Evolutionary conservation across 2,113 vertebrate species (phyloP).

Genomic region (Dasypus novemcinctus): DNA sequence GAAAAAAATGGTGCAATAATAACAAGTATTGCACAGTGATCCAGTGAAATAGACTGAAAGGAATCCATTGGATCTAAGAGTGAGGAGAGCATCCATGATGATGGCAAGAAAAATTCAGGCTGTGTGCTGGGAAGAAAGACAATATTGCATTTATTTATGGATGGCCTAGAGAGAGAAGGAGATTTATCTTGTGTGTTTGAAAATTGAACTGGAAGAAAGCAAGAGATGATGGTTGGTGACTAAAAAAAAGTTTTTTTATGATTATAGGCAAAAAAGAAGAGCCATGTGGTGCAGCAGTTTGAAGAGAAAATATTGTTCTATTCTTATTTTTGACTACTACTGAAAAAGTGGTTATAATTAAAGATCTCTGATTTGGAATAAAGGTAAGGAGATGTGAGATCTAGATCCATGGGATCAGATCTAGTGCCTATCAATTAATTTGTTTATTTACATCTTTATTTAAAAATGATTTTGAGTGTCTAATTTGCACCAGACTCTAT

Average conservation of each 20-base stretch:
- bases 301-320: background rate
- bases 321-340: background rate
- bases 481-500: background rate
- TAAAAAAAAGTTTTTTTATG: background rate
- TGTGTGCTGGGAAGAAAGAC: no score
- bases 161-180: background rate
- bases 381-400: background rate
- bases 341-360: background rate
- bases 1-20: background rate
- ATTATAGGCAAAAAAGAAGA: background rate
- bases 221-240: background rate
- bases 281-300: background rate
- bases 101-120: no score
- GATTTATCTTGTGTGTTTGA: no score
- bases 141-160: accelerated
- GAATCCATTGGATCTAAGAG: no score
- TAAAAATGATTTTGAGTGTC: background rate
- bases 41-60: no score
- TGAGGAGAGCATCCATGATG: no score
- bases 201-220: no score
- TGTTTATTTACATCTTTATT: background rate
- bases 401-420: background rate
- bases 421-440: background rate
- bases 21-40: no score
- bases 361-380: accelerated